Base-by-base conservation (phyloP, 2,797 vertebrate genomes). In the Anabas testudineus region DNA sequence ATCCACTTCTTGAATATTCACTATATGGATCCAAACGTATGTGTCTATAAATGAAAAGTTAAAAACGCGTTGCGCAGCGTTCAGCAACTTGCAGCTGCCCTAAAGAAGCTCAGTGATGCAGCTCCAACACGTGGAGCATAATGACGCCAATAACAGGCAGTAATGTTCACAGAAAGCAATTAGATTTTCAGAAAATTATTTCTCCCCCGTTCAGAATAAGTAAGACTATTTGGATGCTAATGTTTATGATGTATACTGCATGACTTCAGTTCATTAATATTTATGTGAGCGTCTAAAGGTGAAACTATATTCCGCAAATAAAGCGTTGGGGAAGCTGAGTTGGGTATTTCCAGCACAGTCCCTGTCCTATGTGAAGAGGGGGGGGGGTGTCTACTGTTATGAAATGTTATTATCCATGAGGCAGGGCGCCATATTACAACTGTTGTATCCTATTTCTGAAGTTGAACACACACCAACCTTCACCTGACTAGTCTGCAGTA, bases 381-480 rank as follows among this genome's bases (percentile, higher is more conserved):
- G 10, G 36, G 32, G 22, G 53, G 12, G 30, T 15, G 13, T 72
- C 37, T 34, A 4, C 59, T 66, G 39, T 61, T 65, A 64, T 70
- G 65, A 81, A 76, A 78, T 61, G 56, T 76, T 68, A 82, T 75
- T 71, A 78, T 79, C 53, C 83, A 55, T 57, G 57, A 74, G 75
- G 59, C 60, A 54, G 32, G 48, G 42, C 59, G 68, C 57, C 55
- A 81, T 69, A 78, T 78, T 81, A 63, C 72, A 58, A 64, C 56
- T 59, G 57, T 26, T 64, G 46, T 58, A 22, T 67, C 51, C 15
- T 37, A 19, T 71, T 63, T 66, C 67, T 73, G 24, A 63, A 67
- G 49, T 78, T 80, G 32, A 37, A 52, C 52, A 76, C 21, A 64
- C 64, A 63, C 28, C 53, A 77, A 26, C 24, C 21, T 63, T 34